These are phyloP conservation scores for Mustelus asterias DNA, from an alignment of 2,113 vertebrate genomes.

Conservation along the genomic window DNA sequence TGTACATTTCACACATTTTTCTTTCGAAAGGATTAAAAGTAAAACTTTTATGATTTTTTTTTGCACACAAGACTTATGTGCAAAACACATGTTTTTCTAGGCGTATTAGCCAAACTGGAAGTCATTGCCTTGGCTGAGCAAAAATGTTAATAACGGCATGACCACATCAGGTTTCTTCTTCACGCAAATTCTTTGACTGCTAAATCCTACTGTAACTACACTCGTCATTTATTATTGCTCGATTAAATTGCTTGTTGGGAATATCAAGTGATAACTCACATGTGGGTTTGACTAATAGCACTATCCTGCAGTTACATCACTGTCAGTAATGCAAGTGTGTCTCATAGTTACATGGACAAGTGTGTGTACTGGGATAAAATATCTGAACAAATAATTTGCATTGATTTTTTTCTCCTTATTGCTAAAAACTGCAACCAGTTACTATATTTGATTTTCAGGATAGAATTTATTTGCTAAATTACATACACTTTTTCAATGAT, in stretches of 20 bases:
- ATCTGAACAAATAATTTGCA: slow-evolving; percentile 9
- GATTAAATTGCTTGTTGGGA: slow-evolving; percentile 22
- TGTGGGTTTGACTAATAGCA: not conserved
- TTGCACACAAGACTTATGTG: not conserved
- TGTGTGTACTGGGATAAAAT: not conserved
- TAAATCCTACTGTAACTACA: slow-evolving; percentile 15
- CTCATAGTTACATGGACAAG: not conserved
- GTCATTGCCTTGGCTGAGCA: slow-evolving; percentile 9
- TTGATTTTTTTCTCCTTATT: not conserved
- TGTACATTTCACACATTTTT: not conserved
- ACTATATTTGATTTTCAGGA: not conserved
- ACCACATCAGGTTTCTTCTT: not conserved
- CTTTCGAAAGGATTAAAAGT: not conserved
- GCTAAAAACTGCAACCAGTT: not conserved
- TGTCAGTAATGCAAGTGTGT: not conserved
- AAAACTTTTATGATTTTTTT: not conserved
- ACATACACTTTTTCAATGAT: not conserved
- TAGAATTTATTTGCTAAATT: slow-evolving; percentile 16
- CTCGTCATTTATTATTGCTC: slow-evolving; percentile 15
- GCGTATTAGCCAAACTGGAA: slow-evolving; percentile 29
- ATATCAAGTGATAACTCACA: not conserved
- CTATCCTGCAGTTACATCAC: slow-evolving; percentile 3
- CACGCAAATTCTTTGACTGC: not conserved
- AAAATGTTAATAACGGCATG: slow-evolving; percentile 15
- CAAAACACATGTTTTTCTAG: slow-evolving; percentile 35